Evolutionary conservation across 2,113 vertebrate species (phyloP).

Genomic region (Cryptoleucopteryx plumbea): DNA sequence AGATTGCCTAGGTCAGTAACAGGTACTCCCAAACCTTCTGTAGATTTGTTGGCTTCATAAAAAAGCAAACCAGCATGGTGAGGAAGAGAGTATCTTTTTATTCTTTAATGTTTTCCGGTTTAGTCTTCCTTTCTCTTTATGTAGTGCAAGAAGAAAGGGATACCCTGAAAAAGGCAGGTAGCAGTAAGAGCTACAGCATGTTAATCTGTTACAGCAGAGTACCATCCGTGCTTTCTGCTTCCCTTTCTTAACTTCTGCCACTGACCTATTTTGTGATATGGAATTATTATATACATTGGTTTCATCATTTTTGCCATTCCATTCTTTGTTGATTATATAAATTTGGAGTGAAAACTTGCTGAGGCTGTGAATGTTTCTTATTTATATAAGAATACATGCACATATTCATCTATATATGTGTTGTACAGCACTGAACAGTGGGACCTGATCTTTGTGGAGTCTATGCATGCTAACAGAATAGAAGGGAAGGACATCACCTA

Average conservation of each 20-base stretch:
- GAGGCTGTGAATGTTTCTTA: not conserved
- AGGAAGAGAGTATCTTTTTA: not conserved
- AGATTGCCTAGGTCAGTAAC: not conserved
- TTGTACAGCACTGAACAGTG: not conserved
- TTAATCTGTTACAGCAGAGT: not conserved
- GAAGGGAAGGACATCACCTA: not conserved
- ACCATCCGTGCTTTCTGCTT: not conserved
- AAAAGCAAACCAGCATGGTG: not conserved
- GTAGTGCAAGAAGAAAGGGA: not conserved
- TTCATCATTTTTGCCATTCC: not conserved
- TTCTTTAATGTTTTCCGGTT: not conserved
- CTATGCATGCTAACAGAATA: not conserved
- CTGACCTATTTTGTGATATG: not conserved
- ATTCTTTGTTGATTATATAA: not conserved
- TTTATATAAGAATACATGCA: not conserved
- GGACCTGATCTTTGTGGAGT: not conserved
- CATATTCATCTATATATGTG: not conserved
- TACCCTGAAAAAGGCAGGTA: not conserved
- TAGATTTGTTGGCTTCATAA: not conserved
- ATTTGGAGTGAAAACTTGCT: not conserved
- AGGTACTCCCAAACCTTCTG: not conserved
- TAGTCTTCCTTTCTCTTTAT: not conserved
- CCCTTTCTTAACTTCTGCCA: not conserved
- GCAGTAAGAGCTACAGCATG: not conserved
- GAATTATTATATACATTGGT: not conserved